These are phyloP conservation scores for Camponotus floridanus DNA, from an alignment of 1,140 invertebrate species.

Conservation along the genomic window DNA sequence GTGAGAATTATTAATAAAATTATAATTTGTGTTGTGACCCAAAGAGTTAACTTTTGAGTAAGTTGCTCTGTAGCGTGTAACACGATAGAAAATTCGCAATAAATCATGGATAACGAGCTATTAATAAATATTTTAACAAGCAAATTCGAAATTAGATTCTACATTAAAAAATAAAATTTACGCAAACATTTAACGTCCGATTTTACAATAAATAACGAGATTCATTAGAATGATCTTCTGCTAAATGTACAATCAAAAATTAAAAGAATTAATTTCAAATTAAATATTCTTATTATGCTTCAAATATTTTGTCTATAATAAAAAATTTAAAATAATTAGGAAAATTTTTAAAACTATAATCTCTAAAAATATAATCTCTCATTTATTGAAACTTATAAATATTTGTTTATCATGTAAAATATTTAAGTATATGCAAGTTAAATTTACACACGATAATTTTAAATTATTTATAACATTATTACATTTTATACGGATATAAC, in stretches of 20 bases:
- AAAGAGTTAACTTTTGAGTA: constrained; percentile 17
- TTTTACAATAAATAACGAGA: background rate
- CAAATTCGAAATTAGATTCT: constrained; percentile 26
- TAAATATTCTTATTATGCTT: background rate
- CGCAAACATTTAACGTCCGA: background rate
- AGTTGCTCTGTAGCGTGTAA: background rate
- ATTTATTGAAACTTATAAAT: background rate
- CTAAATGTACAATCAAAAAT: background rate
- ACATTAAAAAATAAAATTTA: background rate
- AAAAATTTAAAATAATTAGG: background rate
- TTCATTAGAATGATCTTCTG: background rate
- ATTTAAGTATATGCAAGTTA: background rate
- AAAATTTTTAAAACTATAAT: background rate
- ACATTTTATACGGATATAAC: background rate
- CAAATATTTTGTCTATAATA: background rate
- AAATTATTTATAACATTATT: background rate
- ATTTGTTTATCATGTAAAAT: background rate
- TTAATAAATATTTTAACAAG: constrained; percentile 52
- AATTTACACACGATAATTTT: background rate
- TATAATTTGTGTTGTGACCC: constrained; percentile 33
- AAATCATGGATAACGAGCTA: constrained; percentile 46
- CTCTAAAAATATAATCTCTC: background rate
- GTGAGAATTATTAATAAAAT: constrained; percentile 49
- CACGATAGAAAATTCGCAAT: constrained; percentile 25
- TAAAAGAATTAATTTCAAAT: background rate